Evolutionary conservation across 2,113 vertebrate species (phyloP).

Genomic region (Platysternon megacephalum): DNA sequence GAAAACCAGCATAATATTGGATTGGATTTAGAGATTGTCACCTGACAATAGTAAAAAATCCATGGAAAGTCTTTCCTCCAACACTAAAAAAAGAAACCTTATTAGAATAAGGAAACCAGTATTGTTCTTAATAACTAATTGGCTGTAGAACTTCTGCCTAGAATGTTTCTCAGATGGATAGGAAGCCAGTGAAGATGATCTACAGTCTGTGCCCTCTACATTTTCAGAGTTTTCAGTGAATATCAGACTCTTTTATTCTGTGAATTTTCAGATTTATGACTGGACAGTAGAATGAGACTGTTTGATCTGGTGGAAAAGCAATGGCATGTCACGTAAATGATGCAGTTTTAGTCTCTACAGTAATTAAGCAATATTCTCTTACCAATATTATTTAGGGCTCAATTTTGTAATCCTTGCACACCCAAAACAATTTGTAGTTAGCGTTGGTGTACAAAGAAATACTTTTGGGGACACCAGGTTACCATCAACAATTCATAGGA

Average conservation of each 20-base stretch:
- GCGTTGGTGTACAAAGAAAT: background rate
- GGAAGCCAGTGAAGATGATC: too few species aligned
- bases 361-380: rapidly evolving
- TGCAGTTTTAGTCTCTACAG: background rate
- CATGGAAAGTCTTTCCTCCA: background rate
- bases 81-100: rapidly evolving
- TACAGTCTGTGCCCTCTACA: background rate
- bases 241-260: background rate
- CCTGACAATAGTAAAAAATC: background rate
- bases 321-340: background rate
- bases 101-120: background rate
- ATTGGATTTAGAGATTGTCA: background rate
- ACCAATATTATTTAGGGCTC: rapidly evolving
- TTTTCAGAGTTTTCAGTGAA: background rate
- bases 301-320: background rate
- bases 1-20: background rate
- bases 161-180: background rate
- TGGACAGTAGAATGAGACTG: background rate
- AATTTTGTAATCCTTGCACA: background rate
- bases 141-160: background rate
- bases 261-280: background rate
- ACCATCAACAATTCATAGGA: background rate
- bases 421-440: background rate
- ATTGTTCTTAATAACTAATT: background rate
- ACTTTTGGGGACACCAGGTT: background rate